Evolutionary conservation across 30 jellyfish, hydroid and myxozoan genomes (phyloP), one percentile per base, ranked within the genome.

Genomic region (Clytia hemisphaerica): DNA sequence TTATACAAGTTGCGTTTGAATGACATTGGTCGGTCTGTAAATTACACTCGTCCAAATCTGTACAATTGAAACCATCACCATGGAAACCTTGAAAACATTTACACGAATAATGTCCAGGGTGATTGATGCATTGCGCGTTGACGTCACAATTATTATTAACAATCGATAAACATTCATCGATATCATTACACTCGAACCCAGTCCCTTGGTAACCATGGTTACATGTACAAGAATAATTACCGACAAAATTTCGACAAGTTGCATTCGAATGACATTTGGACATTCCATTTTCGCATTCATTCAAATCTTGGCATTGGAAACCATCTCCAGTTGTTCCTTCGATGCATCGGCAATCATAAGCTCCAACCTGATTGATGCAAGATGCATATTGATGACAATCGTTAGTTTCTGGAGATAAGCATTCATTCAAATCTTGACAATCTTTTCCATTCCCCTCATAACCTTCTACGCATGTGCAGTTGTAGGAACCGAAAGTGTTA

Each of bases 241-340:
- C 93, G 15, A 74, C 32, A 18, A 79, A 68, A 24, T 79, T 80
- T 6, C 58, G 31, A 57, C 93, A 79, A 37, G 16, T 19, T 15
- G 93, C 85, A 79, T 79, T 66, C 32, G 34, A 31, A 50, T 79
- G 78, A 49, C 93, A 79, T 38, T 79, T 58, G 25, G 58, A 74
- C 35, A 46, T 34, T 26, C 72, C 78, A 12, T 37, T 35, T 32
- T 40, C 18, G 50, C 93, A 79, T 50, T 63, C 72, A 30, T 66
- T n/a, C 66, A 3, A 6, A 76, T 85, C 90, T 66, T 27, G 3
- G 51, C 96, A 86, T 1, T 29, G 28, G 30, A 37, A 37, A 40
- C 94, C 96, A 48, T 57, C 32, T 32, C 96, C 96, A 2, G 72
- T 30, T 45, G 50, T 78, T 3, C 93, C 96, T 4, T 58, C 72